Percentiles rank a stretch among this genome's conserved stretches.
Evolutionary conservation across 2,113 vertebrate species (phyloP).

Genomic region (Microtus richardsoni): DNA sequence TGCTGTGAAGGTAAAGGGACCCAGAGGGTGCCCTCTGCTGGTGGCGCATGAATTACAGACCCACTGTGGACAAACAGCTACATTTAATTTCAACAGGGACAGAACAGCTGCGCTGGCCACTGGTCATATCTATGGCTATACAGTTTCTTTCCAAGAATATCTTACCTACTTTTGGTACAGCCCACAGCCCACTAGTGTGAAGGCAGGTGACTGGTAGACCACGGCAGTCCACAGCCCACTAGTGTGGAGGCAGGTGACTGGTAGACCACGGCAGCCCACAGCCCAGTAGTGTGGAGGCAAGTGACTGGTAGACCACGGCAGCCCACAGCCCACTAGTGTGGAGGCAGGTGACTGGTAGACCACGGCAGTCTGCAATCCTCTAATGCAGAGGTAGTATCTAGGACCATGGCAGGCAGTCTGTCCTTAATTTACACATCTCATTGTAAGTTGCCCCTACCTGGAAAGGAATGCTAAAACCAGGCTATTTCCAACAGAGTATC

Average conservation of each 20-base stretch:
- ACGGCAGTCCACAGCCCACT: not conserved
- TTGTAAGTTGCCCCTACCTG: not conserved
- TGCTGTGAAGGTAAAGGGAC: not conserved
- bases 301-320: not conserved
- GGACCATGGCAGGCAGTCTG: not conserved
- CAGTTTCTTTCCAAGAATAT: not conserved
- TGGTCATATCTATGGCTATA: not conserved
- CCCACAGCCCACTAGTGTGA: not conserved
- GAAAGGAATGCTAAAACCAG: not conserved
- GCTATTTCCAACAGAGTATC: not conserved
- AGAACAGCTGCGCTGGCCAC: not conserved
- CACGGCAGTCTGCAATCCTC: not conserved
- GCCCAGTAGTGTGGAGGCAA: not conserved
- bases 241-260: not conserved
- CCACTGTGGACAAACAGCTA: not conserved
- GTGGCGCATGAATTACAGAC: not conserved
- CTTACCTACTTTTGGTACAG: conserved; percentile 15
- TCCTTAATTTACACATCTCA: not conserved
- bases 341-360: not conserved
- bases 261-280: not conserved
- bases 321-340: not conserved
- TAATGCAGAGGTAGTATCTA: not conserved
- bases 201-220: not conserved
- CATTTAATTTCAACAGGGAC: not conserved
- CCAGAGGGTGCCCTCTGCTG: not conserved